Evolutionary conservation across 2,888 invertebrate genomes (phyloP), one percentile per base, ranked within the genome.

Genomic region (Leptopilina drosophilae): DNA sequence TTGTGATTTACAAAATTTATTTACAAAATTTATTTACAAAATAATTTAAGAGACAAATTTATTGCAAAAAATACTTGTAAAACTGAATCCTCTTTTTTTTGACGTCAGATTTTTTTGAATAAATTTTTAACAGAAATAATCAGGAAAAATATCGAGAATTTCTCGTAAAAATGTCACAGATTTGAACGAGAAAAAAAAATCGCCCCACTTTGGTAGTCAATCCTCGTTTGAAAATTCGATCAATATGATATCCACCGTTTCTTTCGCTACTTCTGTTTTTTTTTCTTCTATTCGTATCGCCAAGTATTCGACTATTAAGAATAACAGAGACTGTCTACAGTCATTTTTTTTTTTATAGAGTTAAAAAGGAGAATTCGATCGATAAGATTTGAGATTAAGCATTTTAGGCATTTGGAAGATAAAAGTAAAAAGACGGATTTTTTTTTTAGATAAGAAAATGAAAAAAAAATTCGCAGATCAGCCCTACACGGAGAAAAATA

Each of bases 401-500:
- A n/a, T 49, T 59, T 59, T 26, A 53, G 73, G 56, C 56, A 0
- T 56, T 53, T 49, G 49, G 49, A 49, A 12, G 9, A 49, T 11
- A 49, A 49, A 49, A 49, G 11, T 5, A 73, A 73, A 73, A n/a
- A 40, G 53, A 69, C 46, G 49, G 33, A 56, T 9, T 56, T 26
- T 33, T 8, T 33, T 33, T 33, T 33, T 33, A 33, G 49, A 33
- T n/a, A n/a, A 73, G 33, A 26, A 33, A 73, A 73, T 69, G 4
- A 73, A 56, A 73, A 49, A 49, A 49, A 49, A 49, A 56, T 46
- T 42, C 46, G 66, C 66, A 66, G 66, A 66, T 73, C 73, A 73
- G 56, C 73, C 73, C 40, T 59, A 40, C 73, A 73, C 73, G 56
- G 56, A 73, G 73, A 73, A 73, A 73, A 73, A 73, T 59, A 33